phyloP scores from a whole-genome alignment of 1,140 invertebrate species.

The Grapholita molesta region DNA sequence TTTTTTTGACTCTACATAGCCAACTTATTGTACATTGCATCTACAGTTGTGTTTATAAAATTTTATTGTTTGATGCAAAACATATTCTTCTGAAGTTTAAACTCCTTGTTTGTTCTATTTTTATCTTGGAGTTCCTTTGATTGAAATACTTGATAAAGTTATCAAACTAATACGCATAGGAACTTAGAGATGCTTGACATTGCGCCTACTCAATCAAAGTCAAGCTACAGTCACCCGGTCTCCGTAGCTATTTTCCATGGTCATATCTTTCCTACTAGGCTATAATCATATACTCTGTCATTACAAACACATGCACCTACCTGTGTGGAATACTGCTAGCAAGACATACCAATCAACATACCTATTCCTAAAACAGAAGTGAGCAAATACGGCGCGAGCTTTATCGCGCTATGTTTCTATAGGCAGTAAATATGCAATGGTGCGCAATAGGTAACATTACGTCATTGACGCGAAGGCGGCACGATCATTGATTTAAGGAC shows the following conservation, averaged over 20 bases:
- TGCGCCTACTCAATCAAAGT: slow-evolving; percentile 6
- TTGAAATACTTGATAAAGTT: background rate
- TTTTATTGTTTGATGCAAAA: background rate
- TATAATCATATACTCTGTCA: background rate
- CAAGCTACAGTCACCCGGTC: background rate
- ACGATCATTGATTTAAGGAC: slow-evolving; percentile 1
- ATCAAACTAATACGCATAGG: background rate
- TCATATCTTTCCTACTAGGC: background rate
- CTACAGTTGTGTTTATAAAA: too few species aligned
- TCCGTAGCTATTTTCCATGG: background rate
- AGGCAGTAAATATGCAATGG: slow-evolving; percentile 44
- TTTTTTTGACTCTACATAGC: background rate
- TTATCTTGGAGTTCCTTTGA: background rate
- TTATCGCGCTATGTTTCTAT: slow-evolving; percentile 32
- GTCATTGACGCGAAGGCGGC: slow-evolving; percentile 35
- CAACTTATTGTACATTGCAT: too few species aligned
- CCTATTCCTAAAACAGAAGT: slow-evolving; percentile 9
- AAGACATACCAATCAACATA: background rate
- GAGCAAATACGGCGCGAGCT: background rate
- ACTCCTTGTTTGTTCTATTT: background rate
- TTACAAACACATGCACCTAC: background rate
- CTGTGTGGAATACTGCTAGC: background rate
- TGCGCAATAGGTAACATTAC: slow-evolving; percentile 50
- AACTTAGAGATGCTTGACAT: background rate
- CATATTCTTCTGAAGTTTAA: background rate